A percentile compares a stretch with the other conserved stretches of the same genome.
Conservation (phyloP, 1,140 invertebrate species). For the Drosophila suzukii region DNA sequence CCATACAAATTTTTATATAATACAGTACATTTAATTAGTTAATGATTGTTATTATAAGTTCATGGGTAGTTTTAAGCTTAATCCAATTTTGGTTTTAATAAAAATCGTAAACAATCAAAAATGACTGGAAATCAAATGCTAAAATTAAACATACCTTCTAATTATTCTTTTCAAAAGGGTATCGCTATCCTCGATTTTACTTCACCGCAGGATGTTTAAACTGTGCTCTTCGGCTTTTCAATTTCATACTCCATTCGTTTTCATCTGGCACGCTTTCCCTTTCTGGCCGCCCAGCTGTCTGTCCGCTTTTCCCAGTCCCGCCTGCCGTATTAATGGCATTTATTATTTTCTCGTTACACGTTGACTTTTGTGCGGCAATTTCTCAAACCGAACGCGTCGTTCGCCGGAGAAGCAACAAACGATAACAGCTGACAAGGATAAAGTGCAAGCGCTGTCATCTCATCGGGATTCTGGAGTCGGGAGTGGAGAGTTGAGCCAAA, state of each 20-base stretch:
- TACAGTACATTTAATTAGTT: too few relatives aligned
- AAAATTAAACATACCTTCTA: too few relatives aligned
- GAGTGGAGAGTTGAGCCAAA: conserved; percentile 15
- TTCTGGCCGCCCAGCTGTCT: conserved; percentile 7
- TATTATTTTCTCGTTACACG: conserved; percentile 83
- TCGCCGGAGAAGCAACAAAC: conserved; percentile 53
- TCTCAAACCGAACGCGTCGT: conserved; percentile 60
- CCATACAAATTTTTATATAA: too few relatives aligned
- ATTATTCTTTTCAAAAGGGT: background rate
- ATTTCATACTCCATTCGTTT: conserved; percentile 82
- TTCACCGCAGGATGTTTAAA: conserved; percentile 23
- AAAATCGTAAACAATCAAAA: too few relatives aligned
- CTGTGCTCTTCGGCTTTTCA: conserved; percentile 62
- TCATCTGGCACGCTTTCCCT: conserved; percentile 52
- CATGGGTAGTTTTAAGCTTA: too few relatives aligned
- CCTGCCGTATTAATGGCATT: conserved; percentile 77
- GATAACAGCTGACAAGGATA: conserved; percentile 80
- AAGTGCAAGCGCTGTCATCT: conserved; percentile 75
- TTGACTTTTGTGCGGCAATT: conserved; percentile 81
- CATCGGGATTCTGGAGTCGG: conserved; percentile 17
- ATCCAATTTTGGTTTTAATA: too few relatives aligned
- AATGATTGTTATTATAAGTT: too few relatives aligned
- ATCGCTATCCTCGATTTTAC: background rate
- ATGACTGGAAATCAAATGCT: too few relatives aligned
- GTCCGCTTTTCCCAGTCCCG: conserved; percentile 17